phyloP scores from a whole-genome alignment of 1,140 invertebrate species.

The Drosophila kurseongensis region DNA sequence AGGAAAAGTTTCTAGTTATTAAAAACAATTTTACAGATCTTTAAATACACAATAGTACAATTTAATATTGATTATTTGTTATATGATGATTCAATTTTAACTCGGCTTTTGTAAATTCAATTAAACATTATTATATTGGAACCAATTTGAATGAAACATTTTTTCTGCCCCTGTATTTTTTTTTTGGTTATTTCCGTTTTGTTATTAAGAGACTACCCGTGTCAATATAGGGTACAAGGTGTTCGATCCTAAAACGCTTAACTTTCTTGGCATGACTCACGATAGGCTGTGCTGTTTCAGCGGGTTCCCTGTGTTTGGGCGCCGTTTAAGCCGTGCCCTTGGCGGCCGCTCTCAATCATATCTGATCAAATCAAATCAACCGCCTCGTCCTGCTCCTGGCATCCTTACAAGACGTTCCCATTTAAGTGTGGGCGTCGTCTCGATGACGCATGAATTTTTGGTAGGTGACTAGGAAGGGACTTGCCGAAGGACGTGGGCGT shows the following conservation, averaged over 20 bases:
- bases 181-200: too few species aligned
- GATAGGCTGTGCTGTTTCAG: conserved; percentile 10
- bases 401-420: conserved; percentile 26
- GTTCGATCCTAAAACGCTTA: not conserved
- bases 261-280: conserved; percentile 25
- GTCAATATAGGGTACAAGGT: not conserved
- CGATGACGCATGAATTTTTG: conserved; percentile 60
- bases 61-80: too few species aligned
- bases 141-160: too few species aligned
- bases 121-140: too few species aligned
- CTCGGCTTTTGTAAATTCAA: too few species aligned
- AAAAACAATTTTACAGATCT: too few species aligned
- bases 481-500: conserved; percentile 11
- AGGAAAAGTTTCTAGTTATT: too few species aligned
- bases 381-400: conserved; percentile 37
- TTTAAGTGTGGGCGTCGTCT: conserved; percentile 32
- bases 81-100: too few species aligned
- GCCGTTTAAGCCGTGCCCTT: conserved; percentile 38
- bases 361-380: conserved; percentile 68
- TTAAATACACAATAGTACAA: too few species aligned
- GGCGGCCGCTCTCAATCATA: conserved; percentile 51
- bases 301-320: conserved; percentile 26
- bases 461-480: not conserved
- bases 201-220: too few species aligned
- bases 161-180: too few species aligned